Conservation (phyloP, 2,113 vertebrate species). For the Quiscalus mexicanus region DNA sequence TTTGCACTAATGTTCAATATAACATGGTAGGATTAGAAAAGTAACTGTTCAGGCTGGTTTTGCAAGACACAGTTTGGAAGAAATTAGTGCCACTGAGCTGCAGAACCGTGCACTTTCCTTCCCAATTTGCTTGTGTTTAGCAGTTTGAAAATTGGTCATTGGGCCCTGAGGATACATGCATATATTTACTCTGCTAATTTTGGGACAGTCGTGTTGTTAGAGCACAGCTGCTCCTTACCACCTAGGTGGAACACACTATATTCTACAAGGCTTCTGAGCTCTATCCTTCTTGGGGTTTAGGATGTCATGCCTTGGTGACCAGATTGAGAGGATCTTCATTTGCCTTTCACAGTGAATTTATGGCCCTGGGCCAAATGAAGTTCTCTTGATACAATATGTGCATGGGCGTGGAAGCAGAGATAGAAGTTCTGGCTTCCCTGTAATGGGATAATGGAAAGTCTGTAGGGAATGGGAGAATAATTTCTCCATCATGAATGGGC, state of each 20-base stretch:
- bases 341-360: conserved; percentile 50
- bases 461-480: conserved; percentile 64
- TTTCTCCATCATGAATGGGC: conserved; percentile 64
- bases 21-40: neutral
- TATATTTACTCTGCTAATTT: neutral
- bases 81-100: neutral
- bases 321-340: conserved; percentile 55
- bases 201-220: neutral
- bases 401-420: conserved; percentile 26
- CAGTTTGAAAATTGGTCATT: neutral
- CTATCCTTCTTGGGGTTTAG: neutral
- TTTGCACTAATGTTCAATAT: neutral
- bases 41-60: neutral
- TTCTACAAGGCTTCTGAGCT: neutral
- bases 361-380: conserved; percentile 15
- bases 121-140: neutral
- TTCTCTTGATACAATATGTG: conserved; percentile 41
- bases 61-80: neutral
- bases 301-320: conserved; percentile 42
- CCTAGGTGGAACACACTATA: neutral
- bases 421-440: conserved; percentile 42
- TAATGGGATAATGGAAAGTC: conserved; percentile 53
- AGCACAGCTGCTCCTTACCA: neutral
- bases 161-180: neutral
- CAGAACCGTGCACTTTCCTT: neutral